Percentiles rank a stretch among this genome's conserved stretches.
Evolutionary conservation across 2,113 vertebrate genomes (phyloP).

Genomic region (Amblyornis subalaris): DNA sequence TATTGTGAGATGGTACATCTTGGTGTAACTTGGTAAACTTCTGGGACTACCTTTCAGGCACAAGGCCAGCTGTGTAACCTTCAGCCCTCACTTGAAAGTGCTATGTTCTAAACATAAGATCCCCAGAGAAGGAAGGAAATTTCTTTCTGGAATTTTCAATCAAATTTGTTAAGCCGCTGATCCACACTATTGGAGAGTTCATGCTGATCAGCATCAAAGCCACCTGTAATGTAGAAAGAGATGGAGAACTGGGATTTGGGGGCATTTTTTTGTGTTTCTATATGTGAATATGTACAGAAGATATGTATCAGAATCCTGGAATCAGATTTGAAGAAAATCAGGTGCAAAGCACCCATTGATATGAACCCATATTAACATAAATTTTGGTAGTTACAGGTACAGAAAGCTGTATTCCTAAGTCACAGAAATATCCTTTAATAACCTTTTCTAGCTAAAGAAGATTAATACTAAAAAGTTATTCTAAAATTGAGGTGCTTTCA

Average conservation of each 20-base stretch:
- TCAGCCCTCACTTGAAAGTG: not conserved
- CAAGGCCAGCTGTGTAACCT: not conserved
- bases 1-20: not conserved
- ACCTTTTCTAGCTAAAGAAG: not conserved
- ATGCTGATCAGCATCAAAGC: not conserved
- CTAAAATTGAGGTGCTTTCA: not conserved
- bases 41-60: not conserved
- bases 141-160: constrained; percentile 5
- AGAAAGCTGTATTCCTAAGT: not conserved
- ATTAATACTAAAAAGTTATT: not conserved
- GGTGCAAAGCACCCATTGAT: not conserved
- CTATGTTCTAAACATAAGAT: constrained; percentile 5
- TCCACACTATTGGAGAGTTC: not conserved
- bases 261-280: not conserved
- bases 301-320: not conserved
- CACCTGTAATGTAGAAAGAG: not conserved
- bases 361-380: not conserved
- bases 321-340: not conserved
- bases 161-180: not conserved
- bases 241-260: not conserved
- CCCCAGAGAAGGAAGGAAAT: not conserved
- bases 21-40: not conserved
- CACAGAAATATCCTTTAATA: not conserved
- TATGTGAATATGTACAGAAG: not conserved
- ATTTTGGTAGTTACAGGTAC: not conserved